phyloP scores from a whole-genome alignment of 2,113 vertebrate species.

The Ictalurus furcatus region DNA sequence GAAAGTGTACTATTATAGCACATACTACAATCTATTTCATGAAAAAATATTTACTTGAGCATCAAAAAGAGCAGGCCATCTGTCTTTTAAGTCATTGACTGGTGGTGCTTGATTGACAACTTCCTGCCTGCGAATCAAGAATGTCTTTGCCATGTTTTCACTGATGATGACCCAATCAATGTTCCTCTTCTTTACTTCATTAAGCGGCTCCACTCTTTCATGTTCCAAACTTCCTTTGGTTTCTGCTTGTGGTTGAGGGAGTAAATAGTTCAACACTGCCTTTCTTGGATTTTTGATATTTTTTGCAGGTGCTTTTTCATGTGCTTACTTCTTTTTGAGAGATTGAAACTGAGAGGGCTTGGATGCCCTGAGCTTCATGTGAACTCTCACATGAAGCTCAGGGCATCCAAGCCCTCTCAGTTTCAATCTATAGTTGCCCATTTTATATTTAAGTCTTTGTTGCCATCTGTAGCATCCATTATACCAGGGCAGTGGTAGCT shows the following conservation, averaged over 20 bases:
- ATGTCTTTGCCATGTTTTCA: too few species aligned
- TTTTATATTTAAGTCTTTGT: slow-evolving; percentile 51
- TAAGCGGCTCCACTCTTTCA: slow-evolving; percentile 43
- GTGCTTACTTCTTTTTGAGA: slow-evolving; percentile 43
- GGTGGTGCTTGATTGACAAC: slow-evolving; percentile 5
- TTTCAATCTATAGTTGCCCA: slow-evolving; percentile 45
- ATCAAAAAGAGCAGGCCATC: too few species aligned
- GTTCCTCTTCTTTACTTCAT: slow-evolving; percentile 21
- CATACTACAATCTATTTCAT: too few species aligned
- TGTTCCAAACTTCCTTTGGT: slow-evolving; percentile 44
- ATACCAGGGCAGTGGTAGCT: too few species aligned
- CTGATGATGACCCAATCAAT: neutral
- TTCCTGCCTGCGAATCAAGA: too few species aligned
- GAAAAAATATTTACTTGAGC: too few species aligned
- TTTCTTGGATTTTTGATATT: slow-evolving; percentile 52
- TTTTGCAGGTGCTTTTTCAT: slow-evolving; percentile 29
- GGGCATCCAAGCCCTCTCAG: slow-evolving; percentile 42
- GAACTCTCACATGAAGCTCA: slow-evolving; percentile 50
- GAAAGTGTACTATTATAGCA: too few species aligned
- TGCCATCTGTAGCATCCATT: slow-evolving; percentile 43
- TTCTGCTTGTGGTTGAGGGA: slow-evolving; percentile 33
- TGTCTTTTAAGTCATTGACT: neutral
- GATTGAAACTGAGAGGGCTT: too few species aligned
- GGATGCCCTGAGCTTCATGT: too few species aligned
- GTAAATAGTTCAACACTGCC: slow-evolving; percentile 43